phyloP scores from a whole-genome alignment of 1,140 invertebrate genomes.

The Luehdorfia chinensis region DNA sequence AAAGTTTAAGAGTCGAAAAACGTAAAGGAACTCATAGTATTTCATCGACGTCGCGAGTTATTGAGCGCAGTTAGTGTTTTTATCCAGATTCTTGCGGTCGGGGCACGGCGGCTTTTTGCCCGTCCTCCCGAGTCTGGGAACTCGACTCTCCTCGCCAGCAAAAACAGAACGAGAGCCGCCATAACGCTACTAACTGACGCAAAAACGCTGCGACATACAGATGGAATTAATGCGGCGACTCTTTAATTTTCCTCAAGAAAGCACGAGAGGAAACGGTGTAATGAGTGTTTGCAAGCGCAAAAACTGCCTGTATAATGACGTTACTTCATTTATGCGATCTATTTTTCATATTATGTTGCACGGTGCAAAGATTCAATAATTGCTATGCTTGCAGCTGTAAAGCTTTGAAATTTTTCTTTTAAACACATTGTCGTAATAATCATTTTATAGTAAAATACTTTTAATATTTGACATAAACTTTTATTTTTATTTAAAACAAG shows the following conservation, averaged over 20 bases:
- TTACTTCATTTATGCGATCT: constrained; percentile 45
- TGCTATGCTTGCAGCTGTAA: too few species aligned
- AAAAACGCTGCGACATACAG: constrained; percentile 67
- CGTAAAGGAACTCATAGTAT: constrained; percentile 67
- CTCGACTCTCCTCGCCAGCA: constrained; percentile 33
- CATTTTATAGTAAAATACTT: too few species aligned
- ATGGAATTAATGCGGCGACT: constrained; percentile 70
- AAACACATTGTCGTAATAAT: too few species aligned
- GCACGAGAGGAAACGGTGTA: constrained; percentile 68
- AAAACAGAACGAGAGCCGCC: constrained; percentile 53
- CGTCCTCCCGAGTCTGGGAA: constrained; percentile 51
- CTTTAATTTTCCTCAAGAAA: constrained; percentile 75
- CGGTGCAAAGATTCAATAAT: too few species aligned
- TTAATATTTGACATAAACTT: too few species aligned
- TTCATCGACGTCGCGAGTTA: constrained; percentile 65
- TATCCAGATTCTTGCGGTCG: constrained; percentile 52
- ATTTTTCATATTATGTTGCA: constrained; percentile 24
- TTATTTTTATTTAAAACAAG: too few species aligned
- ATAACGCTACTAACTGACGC: constrained; percentile 51
- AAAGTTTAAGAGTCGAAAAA: constrained; percentile 51
- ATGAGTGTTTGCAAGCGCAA: constrained; percentile 65
- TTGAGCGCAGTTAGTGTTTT: constrained; percentile 60
- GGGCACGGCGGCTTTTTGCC: constrained; percentile 51
- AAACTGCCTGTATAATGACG: constrained; percentile 65
- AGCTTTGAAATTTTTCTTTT: too few species aligned